phyloP scores from a whole-genome alignment of 2,888 invertebrate species.

The Synanthedon myopaeformis region DNA sequence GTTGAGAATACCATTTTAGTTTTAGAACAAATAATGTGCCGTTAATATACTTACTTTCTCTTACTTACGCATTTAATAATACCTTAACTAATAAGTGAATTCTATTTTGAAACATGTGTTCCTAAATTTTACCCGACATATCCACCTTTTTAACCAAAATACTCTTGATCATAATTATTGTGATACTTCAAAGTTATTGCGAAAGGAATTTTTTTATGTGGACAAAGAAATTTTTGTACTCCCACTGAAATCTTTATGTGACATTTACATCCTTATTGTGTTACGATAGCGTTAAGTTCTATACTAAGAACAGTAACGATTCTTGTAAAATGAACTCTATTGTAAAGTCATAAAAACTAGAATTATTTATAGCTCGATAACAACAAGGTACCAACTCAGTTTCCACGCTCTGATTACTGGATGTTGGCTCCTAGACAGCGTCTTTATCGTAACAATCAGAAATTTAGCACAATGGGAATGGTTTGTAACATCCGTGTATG shows the following conservation, averaged over 20 bases:
- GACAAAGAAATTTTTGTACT: too few relatives aligned
- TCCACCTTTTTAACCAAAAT: too few relatives aligned
- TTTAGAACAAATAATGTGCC: slow-evolving; percentile 42
- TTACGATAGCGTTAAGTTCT: slow-evolving; percentile 22
- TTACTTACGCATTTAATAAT: slow-evolving; percentile 7
- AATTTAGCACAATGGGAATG: slow-evolving; percentile 34
- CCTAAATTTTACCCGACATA: too few relatives aligned
- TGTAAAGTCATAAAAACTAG: slow-evolving; percentile 20
- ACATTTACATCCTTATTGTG: slow-evolving; percentile 21
- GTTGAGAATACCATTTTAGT: slow-evolving; percentile 50
- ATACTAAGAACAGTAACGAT: slow-evolving; percentile 9
- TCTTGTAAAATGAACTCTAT: slow-evolving; percentile 22
- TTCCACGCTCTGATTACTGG: slow-evolving; percentile 71
- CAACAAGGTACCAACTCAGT: slow-evolving; percentile 56
- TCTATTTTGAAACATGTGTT: background rate
- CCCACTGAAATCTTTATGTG: slow-evolving; percentile 14
- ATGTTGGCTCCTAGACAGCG: slow-evolving; percentile 67
- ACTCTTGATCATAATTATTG: too few relatives aligned
- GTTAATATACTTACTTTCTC: slow-evolving; percentile 44
- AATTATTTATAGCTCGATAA: slow-evolving; percentile 31
- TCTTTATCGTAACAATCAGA: slow-evolving; percentile 65
- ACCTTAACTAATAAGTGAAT: background rate
- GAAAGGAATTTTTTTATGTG: too few relatives aligned
- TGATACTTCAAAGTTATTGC: too few relatives aligned
- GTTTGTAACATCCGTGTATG: slow-evolving; percentile 22